Base-by-base conservation (phyloP, 2,797 vertebrate species). In the Numenius phaeopus region DNA sequence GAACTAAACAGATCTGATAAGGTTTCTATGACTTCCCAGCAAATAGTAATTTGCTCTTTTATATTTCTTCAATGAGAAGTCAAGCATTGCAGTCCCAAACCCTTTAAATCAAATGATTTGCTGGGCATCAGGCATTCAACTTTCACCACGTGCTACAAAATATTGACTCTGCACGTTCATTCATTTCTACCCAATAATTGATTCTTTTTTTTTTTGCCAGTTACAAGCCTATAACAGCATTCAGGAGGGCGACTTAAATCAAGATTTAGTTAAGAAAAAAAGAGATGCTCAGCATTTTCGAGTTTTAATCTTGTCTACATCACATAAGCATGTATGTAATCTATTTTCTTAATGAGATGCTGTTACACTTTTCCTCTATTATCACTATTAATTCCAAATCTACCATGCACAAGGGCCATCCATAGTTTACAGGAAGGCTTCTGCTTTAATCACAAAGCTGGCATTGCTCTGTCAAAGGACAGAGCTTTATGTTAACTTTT, bases 51-150 rank as follows among this genome's bases (percentile, higher is more conserved):
- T 96, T 98, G 86, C 54, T 97, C 92, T 97, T 92, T 97, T 95
- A 94, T 94, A 97, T 94, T 89, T 96, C 84, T 95, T 96, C 95
- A 94, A 77, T 94, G 90, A 95, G 97, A 96, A 97, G 87, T 89
- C 77, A 93, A 92, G 89, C 91, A 91, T 42, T 93, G 77, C 71
- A 87, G 77, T 92, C 92, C 86, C 89, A 95, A 97, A 96, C 55
- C 93, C 93, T 97, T 97, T 97, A 97, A 97, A 97, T 97, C 95
- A 97, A 97, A 94, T 94, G 62, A 97, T 96, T 93, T 91, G 44
- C 76, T 96, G 90, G 92, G 79, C 75, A 97, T 88, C 77, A 91
- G 62, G 77, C 71, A 93, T 91, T 95, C 93, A 91, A 67, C 71
- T 96, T 96, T 77, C 59, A 90, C 76, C 73, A 93, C 23, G 86